phyloP scores from a whole-genome alignment of 2,797 vertebrate species.

The Anniella stebbinsi region DNA sequence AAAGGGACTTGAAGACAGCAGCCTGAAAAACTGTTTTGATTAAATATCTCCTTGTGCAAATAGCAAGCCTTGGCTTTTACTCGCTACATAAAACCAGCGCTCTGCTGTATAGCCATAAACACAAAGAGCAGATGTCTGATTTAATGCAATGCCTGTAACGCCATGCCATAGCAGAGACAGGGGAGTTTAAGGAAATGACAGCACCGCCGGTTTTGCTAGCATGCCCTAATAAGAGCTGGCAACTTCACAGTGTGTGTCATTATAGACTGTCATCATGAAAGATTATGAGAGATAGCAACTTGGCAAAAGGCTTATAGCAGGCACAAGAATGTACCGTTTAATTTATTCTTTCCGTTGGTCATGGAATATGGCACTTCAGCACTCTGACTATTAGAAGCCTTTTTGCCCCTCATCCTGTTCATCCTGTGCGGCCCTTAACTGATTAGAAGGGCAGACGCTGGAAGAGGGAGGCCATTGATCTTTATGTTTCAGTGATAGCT shows the following conservation, averaged over 20 bases:
- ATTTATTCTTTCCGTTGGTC: conserved; percentile 32
- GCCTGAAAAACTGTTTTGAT: background rate
- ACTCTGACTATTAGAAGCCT: background rate
- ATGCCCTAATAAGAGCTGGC: conserved; percentile 59
- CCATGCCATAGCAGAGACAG: conserved; percentile 47
- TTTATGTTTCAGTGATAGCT: background rate
- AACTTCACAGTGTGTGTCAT: conserved; percentile 62
- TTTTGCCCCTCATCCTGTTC: background rate
- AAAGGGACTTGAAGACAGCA: background rate
- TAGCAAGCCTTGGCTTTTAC: background rate
- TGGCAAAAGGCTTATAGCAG: conserved; percentile 56
- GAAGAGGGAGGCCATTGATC: background rate
- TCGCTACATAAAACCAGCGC: background rate
- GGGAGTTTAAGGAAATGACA: conserved; percentile 53
- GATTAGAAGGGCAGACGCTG: background rate
- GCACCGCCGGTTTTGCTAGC: conserved; percentile 36
- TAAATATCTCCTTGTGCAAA: conserved; percentile 32
- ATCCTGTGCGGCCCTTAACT: background rate
- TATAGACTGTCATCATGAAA: conserved; percentile 64
- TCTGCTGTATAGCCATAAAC: conserved; percentile 35
- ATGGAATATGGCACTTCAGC: background rate
- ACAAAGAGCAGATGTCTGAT: conserved; percentile 63
- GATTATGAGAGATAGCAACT: conserved; percentile 59
- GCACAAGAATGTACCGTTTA: conserved; percentile 41
- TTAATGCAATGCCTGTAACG: conserved; percentile 56